These are phyloP conservation scores for Synergus itoensis DNA, from an alignment of 2,888 invertebrate species.

Conservation along the genomic window DNA sequence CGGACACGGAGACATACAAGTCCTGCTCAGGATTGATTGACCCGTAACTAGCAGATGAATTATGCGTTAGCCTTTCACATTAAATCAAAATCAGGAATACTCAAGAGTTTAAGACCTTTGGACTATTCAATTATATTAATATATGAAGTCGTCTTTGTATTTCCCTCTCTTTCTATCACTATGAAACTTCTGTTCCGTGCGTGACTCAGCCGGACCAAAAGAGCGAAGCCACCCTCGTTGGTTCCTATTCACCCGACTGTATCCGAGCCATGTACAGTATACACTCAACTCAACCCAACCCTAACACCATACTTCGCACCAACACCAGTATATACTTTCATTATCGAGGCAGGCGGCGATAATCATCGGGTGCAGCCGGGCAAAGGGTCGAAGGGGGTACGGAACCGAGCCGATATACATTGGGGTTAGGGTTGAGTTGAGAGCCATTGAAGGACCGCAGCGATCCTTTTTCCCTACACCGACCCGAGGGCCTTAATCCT, in stretches of 20 bases:
- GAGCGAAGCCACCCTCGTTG: conserved; percentile 61
- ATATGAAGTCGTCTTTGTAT: not conserved
- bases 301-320: conserved; percentile 52
- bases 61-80: not conserved
- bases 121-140: not conserved
- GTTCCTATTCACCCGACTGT: conserved; percentile 50
- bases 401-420: conserved; percentile 59
- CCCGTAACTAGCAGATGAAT: not conserved
- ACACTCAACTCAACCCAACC: conserved; percentile 40
- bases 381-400: conserved; percentile 58
- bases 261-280: conserved; percentile 35
- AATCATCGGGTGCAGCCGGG: conserved; percentile 69
- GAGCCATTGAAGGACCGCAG: conserved; percentile 56
- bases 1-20: not conserved
- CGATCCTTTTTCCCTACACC: conserved; percentile 10
- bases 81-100: not conserved
- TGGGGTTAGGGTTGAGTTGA: conserved; percentile 59
- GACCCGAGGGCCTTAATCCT: conserved; percentile 38
- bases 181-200: conserved; percentile 64
- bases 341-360: conserved; percentile 72
- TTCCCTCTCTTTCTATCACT: not conserved
- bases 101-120: not conserved
- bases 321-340: conserved; percentile 69
- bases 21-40: not conserved
- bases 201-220: conserved; percentile 73